These are phyloP conservation scores for Celastrina argiolus DNA, from an alignment of 2,888 invertebrate species.

Conservation along the genomic window DNA sequence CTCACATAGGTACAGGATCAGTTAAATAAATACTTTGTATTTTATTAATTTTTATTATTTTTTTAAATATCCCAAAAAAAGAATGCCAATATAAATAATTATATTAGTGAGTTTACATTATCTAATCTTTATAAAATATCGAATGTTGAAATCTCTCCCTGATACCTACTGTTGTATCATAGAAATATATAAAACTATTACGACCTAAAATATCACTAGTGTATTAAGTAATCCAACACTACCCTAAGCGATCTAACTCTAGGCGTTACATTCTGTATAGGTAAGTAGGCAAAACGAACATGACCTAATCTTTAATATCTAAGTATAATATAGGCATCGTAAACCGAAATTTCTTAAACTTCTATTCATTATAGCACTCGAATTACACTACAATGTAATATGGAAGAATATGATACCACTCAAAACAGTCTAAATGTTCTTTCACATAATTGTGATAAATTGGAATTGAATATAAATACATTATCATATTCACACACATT, in stretches of 20 bases:
- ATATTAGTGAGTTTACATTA: constrained; percentile 51
- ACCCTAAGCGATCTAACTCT: constrained; percentile 18
- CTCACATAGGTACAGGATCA: constrained; percentile 7
- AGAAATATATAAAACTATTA: constrained; percentile 67
- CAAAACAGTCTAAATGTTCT: not conserved
- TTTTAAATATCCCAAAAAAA: constrained; percentile 53
- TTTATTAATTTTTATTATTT: constrained; percentile 33
- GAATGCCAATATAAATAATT: constrained; percentile 63
- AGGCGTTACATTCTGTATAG: not conserved
- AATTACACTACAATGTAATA: not conserved
- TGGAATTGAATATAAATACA: not conserved
- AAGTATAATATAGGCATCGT: constrained; percentile 7
- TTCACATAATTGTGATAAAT: not conserved
- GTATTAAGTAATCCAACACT: constrained; percentile 31
- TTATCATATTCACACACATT: not conserved
- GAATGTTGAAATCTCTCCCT: constrained; percentile 60
- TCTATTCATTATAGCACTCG: not conserved
- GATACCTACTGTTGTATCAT: constrained; percentile 58
- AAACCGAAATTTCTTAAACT: constrained; percentile 16
- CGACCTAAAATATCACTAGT: constrained; percentile 44
- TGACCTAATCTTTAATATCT: constrained; percentile 19
- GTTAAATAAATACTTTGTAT: constrained; percentile 31
- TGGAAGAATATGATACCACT: not conserved
- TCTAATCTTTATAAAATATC: constrained; percentile 52
- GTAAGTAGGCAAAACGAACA: constrained; percentile 22